phyloP scores from a whole-genome alignment of 2,113 vertebrate species.

The Toxostoma redivivum region DNA sequence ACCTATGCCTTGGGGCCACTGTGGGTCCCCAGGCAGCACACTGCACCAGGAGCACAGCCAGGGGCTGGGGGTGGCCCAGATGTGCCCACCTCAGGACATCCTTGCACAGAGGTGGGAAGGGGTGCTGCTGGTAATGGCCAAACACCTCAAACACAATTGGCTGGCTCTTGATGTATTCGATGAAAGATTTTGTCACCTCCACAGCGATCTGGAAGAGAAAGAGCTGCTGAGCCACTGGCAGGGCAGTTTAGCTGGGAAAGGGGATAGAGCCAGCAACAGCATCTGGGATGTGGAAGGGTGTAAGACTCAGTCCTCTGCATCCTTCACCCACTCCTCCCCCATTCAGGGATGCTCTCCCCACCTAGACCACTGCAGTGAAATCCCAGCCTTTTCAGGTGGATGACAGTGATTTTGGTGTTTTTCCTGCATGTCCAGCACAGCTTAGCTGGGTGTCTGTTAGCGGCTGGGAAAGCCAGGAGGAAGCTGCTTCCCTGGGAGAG shows the following conservation, averaged over 20 bases:
- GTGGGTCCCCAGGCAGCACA: background rate
- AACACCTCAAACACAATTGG: constrained; percentile 98
- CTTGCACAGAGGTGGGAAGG: constrained; percentile 92
- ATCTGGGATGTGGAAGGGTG: rapidly evolving
- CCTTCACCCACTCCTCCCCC: background rate
- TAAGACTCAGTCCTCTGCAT: background rate
- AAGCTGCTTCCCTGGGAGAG: background rate
- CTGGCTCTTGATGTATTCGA: constrained; percentile 94
- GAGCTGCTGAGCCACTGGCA: rapidly evolving
- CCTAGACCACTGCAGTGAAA: background rate
- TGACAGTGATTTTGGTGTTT: background rate
- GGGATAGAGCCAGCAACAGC: background rate
- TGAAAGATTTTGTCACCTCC: constrained; percentile 94
- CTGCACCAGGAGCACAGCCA: background rate
- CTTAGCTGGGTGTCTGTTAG: background rate
- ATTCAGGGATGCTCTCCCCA: background rate
- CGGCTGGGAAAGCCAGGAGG: background rate
- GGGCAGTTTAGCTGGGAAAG: background rate
- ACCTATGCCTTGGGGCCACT: rapidly evolving
- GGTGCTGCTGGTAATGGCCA: constrained; percentile 96
- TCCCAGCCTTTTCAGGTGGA: background rate
- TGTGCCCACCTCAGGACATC: constrained; percentile 85
- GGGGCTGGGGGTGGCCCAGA: too few species aligned
- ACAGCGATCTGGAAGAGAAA: constrained; percentile 84
- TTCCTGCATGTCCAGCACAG: background rate